Evolutionary conservation across 2,113 vertebrate species (phyloP).

Genomic region (Archilochus colubris): DNA sequence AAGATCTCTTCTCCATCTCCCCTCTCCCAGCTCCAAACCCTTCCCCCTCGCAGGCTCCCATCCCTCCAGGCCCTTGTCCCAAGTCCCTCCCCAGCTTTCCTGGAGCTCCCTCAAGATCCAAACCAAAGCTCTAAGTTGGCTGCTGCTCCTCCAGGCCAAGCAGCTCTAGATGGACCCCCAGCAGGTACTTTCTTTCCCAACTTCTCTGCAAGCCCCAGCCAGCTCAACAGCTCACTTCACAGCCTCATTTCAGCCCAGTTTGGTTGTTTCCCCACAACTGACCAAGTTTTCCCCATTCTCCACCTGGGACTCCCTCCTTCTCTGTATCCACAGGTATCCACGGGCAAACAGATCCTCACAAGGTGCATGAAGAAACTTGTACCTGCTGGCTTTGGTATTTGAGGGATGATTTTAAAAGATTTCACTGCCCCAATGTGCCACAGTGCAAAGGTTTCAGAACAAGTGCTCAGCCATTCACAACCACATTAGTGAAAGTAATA

Average conservation of each 20-base stretch:
- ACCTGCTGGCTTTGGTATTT: neutral
- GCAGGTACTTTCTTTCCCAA: neutral
- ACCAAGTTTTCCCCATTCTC: neutral
- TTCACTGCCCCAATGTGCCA: neutral
- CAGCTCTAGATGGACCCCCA: too few relatives aligned
- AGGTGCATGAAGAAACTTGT: fast-evolving
- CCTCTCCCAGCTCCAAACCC: too few relatives aligned
- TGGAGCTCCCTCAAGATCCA: too few relatives aligned
- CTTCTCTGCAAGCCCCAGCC: fast-evolving
- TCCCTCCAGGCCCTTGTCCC: too few relatives aligned
- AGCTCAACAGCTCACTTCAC: neutral
- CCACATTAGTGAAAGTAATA: neutral
- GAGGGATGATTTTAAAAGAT: neutral
- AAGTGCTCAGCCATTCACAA: neutral
- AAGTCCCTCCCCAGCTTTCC: too few relatives aligned
- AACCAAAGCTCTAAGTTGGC: neutral
- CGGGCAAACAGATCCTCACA: neutral
- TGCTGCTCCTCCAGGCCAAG: neutral
- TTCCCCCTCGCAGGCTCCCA: too few relatives aligned
- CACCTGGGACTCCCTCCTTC: neutral
- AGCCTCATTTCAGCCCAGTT: neutral
- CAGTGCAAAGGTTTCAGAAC: neutral
- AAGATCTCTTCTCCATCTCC: too few relatives aligned
- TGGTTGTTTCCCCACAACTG: neutral
- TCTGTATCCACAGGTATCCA: neutral